Conservation (phyloP, 2,888 invertebrate genomes). For the Strigamia maritima region DNA sequence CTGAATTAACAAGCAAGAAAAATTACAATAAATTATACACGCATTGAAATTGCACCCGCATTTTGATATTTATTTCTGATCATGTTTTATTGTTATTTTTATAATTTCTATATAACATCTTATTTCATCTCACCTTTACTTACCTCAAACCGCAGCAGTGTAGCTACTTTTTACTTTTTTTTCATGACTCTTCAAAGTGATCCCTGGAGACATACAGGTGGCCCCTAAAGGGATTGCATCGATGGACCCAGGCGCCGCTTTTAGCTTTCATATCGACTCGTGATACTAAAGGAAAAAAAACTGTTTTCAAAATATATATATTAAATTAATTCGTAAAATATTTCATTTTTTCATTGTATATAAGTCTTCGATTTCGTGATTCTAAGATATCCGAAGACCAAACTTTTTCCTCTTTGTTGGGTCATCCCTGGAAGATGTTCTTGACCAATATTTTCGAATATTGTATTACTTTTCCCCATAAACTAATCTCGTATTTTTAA, state of each 20-base stretch:
- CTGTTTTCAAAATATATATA: background rate
- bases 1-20: background rate
- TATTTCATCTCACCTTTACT: slow-evolving; percentile 4
- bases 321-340: background rate
- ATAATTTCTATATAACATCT: background rate
- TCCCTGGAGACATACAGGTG: background rate
- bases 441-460: too few species aligned
- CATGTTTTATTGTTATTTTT: background rate
- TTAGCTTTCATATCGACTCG: background rate
- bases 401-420: too few species aligned
- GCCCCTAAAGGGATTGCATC: background rate
- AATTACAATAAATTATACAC: background rate
- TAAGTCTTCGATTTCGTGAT: too few species aligned
- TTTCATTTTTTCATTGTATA: background rate
- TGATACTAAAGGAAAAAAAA: background rate
- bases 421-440: too few species aligned
- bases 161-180: background rate
- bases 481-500: too few species aligned
- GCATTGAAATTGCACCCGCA: background rate
- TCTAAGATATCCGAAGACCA: too few species aligned
- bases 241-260: background rate
- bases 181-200: background rate
- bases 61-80: background rate
- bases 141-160: background rate
- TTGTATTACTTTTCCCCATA: too few species aligned